Percentiles rank a stretch among this genome's conserved stretches.
These are phyloP conservation scores for Apodemia duryi DNA, from an alignment of 2,888 invertebrate species.

Conservation along the genomic window DNA sequence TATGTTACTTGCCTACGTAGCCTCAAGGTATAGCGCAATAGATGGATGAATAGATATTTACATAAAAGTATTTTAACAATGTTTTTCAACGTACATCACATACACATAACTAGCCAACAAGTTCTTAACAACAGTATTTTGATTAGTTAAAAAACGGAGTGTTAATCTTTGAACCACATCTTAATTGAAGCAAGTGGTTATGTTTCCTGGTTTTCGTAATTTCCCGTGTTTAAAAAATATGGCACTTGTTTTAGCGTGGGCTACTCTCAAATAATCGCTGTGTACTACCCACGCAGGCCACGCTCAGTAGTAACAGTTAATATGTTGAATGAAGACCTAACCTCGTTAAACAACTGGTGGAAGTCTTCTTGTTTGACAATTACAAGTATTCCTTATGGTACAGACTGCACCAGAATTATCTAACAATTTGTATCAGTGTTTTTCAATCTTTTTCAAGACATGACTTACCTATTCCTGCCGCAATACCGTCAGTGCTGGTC, in stretches of 20 bases:
- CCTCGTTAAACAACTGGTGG: background rate
- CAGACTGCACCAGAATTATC: too few relatives aligned
- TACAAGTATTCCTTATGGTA: background rate
- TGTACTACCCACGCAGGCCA: conserved; percentile 2
- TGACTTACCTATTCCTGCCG: too few relatives aligned
- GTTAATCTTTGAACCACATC: conserved; percentile 11
- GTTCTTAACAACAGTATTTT: background rate
- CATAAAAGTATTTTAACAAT: too few relatives aligned
- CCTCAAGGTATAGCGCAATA: too few relatives aligned
- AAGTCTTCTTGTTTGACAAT: background rate
- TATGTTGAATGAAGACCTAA: background rate
- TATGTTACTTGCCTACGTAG: too few relatives aligned
- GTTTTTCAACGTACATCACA: background rate
- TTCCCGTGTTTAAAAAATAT: conserved; percentile 20
- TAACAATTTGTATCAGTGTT: too few relatives aligned
- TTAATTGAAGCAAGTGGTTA: conserved; percentile 1
- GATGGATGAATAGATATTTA: too few relatives aligned
- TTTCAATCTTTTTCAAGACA: too few relatives aligned
- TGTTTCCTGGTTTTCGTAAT: conserved; percentile 13
- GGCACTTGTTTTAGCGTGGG: conserved; percentile 24
- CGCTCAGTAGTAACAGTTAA: background rate
- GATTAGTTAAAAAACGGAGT: too few relatives aligned
- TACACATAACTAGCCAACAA: background rate
- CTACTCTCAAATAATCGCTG: conserved; percentile 16
- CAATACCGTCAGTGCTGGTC: too few relatives aligned